Evolutionary conservation across 2,888 invertebrate species (phyloP).

Genomic region (Penaeus monodon): DNA sequence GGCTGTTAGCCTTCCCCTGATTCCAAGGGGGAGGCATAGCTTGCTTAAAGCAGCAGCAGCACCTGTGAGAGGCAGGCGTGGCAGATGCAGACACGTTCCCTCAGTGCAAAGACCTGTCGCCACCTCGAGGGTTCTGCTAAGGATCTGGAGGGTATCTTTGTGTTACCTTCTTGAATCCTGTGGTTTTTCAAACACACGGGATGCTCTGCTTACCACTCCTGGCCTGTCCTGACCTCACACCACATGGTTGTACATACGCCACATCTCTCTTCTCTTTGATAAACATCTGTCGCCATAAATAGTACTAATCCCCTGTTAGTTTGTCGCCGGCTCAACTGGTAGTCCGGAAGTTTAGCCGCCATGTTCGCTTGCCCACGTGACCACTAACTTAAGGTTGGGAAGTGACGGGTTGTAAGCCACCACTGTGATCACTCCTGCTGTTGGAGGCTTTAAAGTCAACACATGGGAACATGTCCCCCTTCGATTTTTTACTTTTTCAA

Average conservation of each 20-base stretch:
- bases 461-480: slow-evolving; percentile 24
- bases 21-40: slow-evolving; percentile 40
- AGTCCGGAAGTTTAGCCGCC: slow-evolving; percentile 1
- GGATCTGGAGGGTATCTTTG: too few species aligned
- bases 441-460: slow-evolving; percentile 19
- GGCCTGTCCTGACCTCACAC: slow-evolving; percentile 25
- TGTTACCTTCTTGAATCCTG: too few species aligned
- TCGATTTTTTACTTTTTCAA: slow-evolving; percentile 25
- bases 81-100: slow-evolving; percentile 13
- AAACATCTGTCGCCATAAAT: slow-evolving; percentile 32
- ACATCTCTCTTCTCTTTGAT: slow-evolving; percentile 10
- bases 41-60: slow-evolving; percentile 43
- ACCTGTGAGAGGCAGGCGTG: slow-evolving; percentile 8
- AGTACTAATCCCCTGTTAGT: slow-evolving; percentile 41
- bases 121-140: too few species aligned
- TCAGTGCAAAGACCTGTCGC: background rate
- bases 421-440: slow-evolving; percentile 40
- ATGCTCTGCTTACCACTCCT: background rate
- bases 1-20: slow-evolving; percentile 7
- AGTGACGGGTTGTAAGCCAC: slow-evolving; percentile 36
- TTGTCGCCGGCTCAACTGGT: slow-evolving; percentile 25
- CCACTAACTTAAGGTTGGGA: slow-evolving; percentile 30
- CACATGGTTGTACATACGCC: slow-evolving; percentile 40
- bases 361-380: slow-evolving; percentile 22
- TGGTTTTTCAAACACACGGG: slow-evolving; percentile 1